phyloP scores from a whole-genome alignment of 1,140 invertebrate genomes.

The Pogonomyrmex barbatus region DNA sequence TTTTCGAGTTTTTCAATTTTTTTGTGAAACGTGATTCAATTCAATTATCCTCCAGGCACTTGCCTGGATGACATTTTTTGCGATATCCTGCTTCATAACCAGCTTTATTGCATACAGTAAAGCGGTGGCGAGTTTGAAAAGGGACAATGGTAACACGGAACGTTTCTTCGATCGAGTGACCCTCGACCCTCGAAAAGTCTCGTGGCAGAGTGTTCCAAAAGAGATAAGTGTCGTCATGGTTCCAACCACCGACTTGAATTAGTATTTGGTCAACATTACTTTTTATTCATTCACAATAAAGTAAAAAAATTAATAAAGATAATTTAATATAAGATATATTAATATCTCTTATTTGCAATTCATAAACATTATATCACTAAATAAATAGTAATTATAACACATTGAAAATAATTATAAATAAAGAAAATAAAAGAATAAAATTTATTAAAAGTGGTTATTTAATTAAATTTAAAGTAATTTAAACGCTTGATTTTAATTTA shows the following conservation, averaged over 20 bases:
- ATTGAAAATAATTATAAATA: conserved; percentile 11
- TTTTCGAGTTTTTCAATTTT: background rate
- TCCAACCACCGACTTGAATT: background rate
- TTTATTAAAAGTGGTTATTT: background rate
- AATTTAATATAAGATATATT: background rate
- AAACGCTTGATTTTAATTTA: background rate
- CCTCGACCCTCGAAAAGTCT: conserved; percentile 47
- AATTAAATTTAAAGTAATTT: background rate
- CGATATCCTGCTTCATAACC: conserved; percentile 52
- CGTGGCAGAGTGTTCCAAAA: conserved; percentile 41
- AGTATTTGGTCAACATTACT: conserved; percentile 8
- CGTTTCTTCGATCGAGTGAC: conserved; percentile 57
- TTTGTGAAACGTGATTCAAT: conserved; percentile 22
- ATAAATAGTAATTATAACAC: conserved; percentile 13
- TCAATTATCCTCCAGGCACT: conserved; percentile 37
- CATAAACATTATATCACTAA: background rate
- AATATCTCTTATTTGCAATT: background rate
- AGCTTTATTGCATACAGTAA: conserved; percentile 50
- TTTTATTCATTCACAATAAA: background rate
- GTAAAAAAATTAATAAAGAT: conserved; percentile 1
- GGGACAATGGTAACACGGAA: conserved; percentile 45
- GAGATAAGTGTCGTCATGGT: conserved; percentile 55
- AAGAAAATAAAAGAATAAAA: background rate
- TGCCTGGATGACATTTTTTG: conserved; percentile 7
- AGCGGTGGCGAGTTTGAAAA: conserved; percentile 21